Percentiles rank a stretch among this genome's conserved stretches.
phyloP scores from a whole-genome alignment of 2,113 vertebrate species.

The Heterotis niloticus region DNA sequence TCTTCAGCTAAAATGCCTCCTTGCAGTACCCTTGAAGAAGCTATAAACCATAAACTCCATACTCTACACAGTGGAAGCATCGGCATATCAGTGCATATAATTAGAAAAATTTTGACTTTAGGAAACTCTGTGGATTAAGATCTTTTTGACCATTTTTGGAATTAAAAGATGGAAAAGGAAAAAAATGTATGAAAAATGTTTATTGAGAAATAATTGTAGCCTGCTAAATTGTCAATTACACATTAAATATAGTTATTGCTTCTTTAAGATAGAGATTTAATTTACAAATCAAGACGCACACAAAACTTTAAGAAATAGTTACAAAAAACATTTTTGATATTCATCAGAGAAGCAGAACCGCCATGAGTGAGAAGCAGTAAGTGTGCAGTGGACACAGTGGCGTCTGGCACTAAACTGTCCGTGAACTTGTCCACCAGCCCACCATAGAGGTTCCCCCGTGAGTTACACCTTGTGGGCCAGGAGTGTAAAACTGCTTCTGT shows the following conservation, averaged over 20 bases:
- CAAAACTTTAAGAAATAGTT: background rate
- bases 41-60: too few species aligned
- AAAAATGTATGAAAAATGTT: slow-evolving; percentile 30
- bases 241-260: slow-evolving; percentile 21
- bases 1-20: too few species aligned
- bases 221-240: slow-evolving; percentile 41
- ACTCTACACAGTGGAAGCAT: too few species aligned
- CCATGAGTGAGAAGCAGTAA: background rate
- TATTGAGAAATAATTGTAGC: slow-evolving; percentile 44
- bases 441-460: too few species aligned
- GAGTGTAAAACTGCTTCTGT: too few species aligned
- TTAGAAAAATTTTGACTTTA: too few species aligned
- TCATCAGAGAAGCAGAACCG: background rate
- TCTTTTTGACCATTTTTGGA: background rate
- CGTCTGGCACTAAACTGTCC: too few species aligned
- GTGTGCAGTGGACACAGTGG: background rate
- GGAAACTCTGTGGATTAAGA: too few species aligned
- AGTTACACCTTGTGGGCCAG: background rate
- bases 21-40: too few species aligned
- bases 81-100: too few species aligned
- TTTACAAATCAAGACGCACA: slow-evolving; percentile 1
- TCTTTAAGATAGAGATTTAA: slow-evolving; percentile 20
- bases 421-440: too few species aligned
- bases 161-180: background rate
- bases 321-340: background rate